Evolutionary conservation across 2,888 invertebrate species (phyloP).

Genomic region (Cephus sareptanus): DNA sequence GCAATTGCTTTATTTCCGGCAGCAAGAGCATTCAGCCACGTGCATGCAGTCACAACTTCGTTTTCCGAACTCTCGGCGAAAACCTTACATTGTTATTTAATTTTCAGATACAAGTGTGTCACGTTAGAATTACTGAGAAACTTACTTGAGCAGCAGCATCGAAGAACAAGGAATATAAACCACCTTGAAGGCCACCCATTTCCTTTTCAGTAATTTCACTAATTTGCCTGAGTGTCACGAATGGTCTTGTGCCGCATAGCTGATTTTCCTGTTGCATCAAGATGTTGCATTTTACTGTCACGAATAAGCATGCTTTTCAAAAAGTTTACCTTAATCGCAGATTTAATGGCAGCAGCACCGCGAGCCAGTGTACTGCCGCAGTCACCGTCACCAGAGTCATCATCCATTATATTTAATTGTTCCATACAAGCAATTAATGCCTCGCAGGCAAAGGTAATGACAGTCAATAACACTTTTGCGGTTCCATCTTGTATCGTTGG

Average conservation of each 20-base stretch:
- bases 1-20: conserved; percentile 70
- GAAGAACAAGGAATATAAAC: conserved; percentile 79
- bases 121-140: not conserved
- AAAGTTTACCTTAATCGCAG: conserved; percentile 36
- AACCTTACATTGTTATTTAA: conserved; percentile 25
- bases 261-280: conserved; percentile 26
- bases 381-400: conserved; percentile 80
- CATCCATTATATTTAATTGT: conserved; percentile 76
- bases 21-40: conserved; percentile 70
- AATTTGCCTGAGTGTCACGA: conserved; percentile 47
- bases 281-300: not conserved
- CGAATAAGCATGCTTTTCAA: not conserved
- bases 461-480: conserved; percentile 51
- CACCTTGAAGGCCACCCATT: conserved; percentile 81
- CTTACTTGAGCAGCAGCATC: conserved; percentile 70
- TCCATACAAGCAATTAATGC: conserved; percentile 72
- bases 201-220: conserved; percentile 73
- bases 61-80: conserved; percentile 26
- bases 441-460: conserved; percentile 66
- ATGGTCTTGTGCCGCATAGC: conserved; percentile 31
- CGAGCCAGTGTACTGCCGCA: conserved; percentile 77
- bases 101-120: not conserved
- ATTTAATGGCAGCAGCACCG: conserved; percentile 43
- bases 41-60: conserved; percentile 26
- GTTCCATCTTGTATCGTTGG: conserved; percentile 50